Evolutionary conservation across 2,113 vertebrate genomes (phyloP).

Genomic region (Thamnophis sirtalis): DNA sequence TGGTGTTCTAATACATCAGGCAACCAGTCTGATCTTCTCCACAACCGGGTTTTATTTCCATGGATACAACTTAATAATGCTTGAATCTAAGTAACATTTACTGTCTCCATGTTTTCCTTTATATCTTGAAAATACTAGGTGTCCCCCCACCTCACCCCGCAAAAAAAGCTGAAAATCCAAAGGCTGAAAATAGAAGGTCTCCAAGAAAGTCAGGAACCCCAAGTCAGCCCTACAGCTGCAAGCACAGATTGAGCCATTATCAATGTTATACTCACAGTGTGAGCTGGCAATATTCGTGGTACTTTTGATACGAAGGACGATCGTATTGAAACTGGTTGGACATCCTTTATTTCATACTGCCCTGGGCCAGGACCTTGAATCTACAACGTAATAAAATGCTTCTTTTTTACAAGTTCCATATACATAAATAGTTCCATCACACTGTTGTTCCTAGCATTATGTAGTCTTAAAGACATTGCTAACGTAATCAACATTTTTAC

Average conservation of each 20-base stretch:
- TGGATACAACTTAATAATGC: background rate
- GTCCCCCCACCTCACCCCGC: no score
- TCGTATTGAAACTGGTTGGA: constrained; percentile 53
- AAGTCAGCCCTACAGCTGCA: background rate
- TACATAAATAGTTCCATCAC: background rate
- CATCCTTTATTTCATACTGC: constrained; percentile 65
- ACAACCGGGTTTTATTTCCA: background rate
- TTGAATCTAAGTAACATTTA: background rate
- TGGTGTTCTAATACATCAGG: background rate
- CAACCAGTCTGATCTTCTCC: background rate
- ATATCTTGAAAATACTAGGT: background rate
- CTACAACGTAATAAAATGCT: constrained; percentile 48
- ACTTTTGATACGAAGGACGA: constrained; percentile 78
- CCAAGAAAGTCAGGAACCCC: background rate
- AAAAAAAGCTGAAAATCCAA: background rate
- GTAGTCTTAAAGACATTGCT: background rate
- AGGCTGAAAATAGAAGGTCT: background rate
- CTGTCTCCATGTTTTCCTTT: background rate
- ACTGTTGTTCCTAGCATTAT: background rate
- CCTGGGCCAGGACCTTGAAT: constrained; percentile 77
- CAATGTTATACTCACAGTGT: constrained; percentile 66
- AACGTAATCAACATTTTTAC: background rate
- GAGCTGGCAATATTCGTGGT: constrained; percentile 64
- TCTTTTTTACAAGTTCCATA: background rate
- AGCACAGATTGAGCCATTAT: background rate